Base-by-base conservation (phyloP, 1,140 invertebrate genomes). In the Hypsibius dujardini region DNA sequence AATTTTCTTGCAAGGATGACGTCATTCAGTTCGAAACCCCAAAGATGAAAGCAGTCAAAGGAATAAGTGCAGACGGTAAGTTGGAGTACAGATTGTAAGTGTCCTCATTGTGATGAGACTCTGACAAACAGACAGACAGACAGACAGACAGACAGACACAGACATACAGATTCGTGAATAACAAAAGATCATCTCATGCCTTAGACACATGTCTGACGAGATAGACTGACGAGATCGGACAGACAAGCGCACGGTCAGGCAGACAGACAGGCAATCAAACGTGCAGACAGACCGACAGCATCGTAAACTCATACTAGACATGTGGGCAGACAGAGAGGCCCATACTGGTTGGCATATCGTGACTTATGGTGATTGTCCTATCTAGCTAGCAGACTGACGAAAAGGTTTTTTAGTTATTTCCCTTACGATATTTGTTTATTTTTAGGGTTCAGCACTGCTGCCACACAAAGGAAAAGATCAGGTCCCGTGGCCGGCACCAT, bases 331-430 rank as follows among this genome's bases (percentile, higher is more conserved):
- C 7, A 7, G 50, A n/a, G 50, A 7, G 50, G 50, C n/a, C n/a
- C n/a, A n/a, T 56, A n/a, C n/a, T 56, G 50, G 50, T 56, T 56
- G 7, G 50, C 7, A 7, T 56, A 56, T n/a, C 50, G 50, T 56
- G 7, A 7, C n/a, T 7, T 7, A 56, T 7, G 50, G 50, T 7
- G 7, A 7, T 56, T 56, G 7, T 56, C n/a, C 50, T 56, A n/a
- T 7, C 50, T 56, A 56, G 50, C n/a, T 7, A 56, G 50, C 7
- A 56, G n/a, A 56, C 7, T 56, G 50, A 56, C 50, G 50, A 56
- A n/a, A n/a, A 56, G n/a, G 7, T 7, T 56, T 56, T 56, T 56
- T 56, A 56, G n/a, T 56, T 56, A n/a, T n/a, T 56, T 56, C 50
- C 50, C n/a, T 56, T 56, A n/a, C 7, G 50, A n/a, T 56, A 56